phyloP scores from a whole-genome alignment of 2,797 vertebrate species.

The Pipistrellus pygmaeus region DNA sequence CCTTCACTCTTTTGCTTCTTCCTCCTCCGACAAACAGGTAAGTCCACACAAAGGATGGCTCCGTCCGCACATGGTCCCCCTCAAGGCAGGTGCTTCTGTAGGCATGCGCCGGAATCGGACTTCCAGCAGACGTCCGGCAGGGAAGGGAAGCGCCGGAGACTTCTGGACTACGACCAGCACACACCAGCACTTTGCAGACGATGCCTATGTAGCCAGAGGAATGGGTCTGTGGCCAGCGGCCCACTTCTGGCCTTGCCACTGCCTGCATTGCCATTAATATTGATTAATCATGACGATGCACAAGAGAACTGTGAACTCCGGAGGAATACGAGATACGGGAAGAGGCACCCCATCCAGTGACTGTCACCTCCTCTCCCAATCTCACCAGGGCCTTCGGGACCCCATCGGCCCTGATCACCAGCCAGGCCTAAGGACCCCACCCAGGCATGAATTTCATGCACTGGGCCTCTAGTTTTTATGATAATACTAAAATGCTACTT shows the following conservation, averaged over 20 bases:
- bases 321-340: rapidly evolving
- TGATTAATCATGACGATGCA: neutral
- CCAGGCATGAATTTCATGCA: no score
- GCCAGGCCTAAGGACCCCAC: no score
- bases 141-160: neutral
- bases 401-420: no score
- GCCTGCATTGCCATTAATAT: neutral
- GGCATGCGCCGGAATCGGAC: neutral
- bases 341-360: neutral
- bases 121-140: neutral
- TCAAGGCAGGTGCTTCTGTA: neutral
- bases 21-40: neutral
- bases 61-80: neutral
- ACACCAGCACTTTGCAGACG: neutral
- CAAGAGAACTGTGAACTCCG: neutral
- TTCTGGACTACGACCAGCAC: neutral
- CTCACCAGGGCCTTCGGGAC: no score
- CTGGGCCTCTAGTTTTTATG: neutral
- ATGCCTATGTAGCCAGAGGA: rapidly evolving
- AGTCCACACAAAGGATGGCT: neutral
- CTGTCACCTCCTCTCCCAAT: no score
- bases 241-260: neutral
- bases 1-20: neutral
- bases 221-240: rapidly evolving
- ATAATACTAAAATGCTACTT: neutral